Base-by-base conservation (phyloP, 2,797 vertebrate species). In the Benthosema pterotum region DNA sequence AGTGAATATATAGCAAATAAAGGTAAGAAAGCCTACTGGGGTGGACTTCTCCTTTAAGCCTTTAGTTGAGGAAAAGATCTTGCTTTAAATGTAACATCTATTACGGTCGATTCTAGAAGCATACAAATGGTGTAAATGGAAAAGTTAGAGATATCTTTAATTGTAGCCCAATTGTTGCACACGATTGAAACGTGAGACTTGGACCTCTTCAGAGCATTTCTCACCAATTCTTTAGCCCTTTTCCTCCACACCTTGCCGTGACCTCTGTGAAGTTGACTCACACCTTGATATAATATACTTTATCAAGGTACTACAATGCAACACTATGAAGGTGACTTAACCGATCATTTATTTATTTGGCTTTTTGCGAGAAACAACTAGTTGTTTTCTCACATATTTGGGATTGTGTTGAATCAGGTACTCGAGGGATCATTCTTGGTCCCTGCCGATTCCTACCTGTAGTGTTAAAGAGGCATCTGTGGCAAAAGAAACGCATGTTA, bases 191-290 rank as follows among this genome's bases (percentile, higher is more conserved):
- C 32, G 1, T 38, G 2, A 7, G 5, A 32, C 28, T 32, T 7
- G 2, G 7, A 38, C 32, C 32, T 38, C 32, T 38, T 38, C 32
- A 38, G 11, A 38, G 9, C 7, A 8, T 9, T 38, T 38, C 32
- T 38, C 32, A 38, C 5, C 6, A 38, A 9, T 38, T 9, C 32
- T 38, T 9, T 9, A 2, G 2, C 32, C 32, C 11, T 38, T 32
- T 7, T 7, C 28, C 28, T 38, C 32, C 50, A 52, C 60, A 53
- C 6, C 17, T 52, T 12, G 57, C 53, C 49, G 61, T 54, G 72
- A 65, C 6, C 49, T 51, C 18, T 22, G 51, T 54, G 49, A 69
- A 67, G n/a, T n/a, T 60, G 57, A 14, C 17, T 52, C 43, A 28
- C 22, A 22, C 47, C 46, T 14, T 16, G 13, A 9, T 57, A 6